Conservation (phyloP, 1,140 invertebrate species). For the Branchinecta lynchi region DNA sequence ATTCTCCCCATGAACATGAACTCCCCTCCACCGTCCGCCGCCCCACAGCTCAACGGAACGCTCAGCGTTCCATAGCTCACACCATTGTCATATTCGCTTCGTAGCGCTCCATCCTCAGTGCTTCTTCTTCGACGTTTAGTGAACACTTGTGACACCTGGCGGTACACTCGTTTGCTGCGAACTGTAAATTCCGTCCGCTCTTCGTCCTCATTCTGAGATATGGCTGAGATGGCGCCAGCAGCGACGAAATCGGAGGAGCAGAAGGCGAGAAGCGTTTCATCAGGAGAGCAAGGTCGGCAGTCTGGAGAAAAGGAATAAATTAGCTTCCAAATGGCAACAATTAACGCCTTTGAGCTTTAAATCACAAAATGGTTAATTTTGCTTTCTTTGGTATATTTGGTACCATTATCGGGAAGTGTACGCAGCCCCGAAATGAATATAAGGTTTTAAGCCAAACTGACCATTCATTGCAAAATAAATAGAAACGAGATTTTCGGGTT, state of each 20-base stretch:
- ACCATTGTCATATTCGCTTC: slow-evolving; percentile 17
- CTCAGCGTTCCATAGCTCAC: slow-evolving; percentile 26
- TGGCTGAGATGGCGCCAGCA: slow-evolving; percentile 46
- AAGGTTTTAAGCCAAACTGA: too few relatives aligned
- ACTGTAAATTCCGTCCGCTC: slow-evolving; percentile 48
- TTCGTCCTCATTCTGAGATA: slow-evolving; percentile 42
- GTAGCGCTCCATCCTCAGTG: slow-evolving; percentile 28
- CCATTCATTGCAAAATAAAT: too few relatives aligned
- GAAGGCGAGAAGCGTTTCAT: slow-evolving; percentile 55
- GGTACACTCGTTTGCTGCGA: slow-evolving; percentile 47
- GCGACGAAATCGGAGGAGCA: slow-evolving; percentile 62
- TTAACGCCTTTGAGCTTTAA: too few relatives aligned
- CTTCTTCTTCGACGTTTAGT: slow-evolving; percentile 28
- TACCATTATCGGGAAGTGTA: too few relatives aligned
- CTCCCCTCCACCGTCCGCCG: slow-evolving; percentile 49
- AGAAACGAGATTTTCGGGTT: too few relatives aligned
- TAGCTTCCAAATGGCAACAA: not conserved
- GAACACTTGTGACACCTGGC: slow-evolving; percentile 32
- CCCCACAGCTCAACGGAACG: slow-evolving; percentile 48
- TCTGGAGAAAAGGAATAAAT: slow-evolving; percentile 36
- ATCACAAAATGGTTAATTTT: too few relatives aligned
- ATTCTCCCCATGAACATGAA: slow-evolving; percentile 61
- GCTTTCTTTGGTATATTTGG: too few relatives aligned
- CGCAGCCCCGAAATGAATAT: too few relatives aligned
- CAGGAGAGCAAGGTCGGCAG: slow-evolving; percentile 55